These are phyloP conservation scores for Ethmia dodecea DNA, from an alignment of 2,888 invertebrate genomes.

Conservation along the genomic window DNA sequence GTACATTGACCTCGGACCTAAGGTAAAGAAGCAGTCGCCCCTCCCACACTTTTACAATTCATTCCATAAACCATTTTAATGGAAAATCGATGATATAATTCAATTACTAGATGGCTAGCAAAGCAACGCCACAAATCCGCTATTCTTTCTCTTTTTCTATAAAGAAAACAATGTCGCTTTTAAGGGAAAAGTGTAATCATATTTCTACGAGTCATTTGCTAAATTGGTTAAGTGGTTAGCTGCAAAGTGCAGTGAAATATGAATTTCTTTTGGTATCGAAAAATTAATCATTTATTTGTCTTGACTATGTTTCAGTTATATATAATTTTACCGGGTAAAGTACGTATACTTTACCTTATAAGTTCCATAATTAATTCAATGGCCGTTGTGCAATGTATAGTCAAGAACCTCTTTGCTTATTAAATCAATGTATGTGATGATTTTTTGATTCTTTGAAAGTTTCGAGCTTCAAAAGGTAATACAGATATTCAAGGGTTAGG, in stretches of 20 bases:
- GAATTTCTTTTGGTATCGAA: too few species aligned
- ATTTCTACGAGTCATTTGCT: slow-evolving; percentile 60
- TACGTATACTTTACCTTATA: too few species aligned
- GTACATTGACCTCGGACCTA: slow-evolving; percentile 9
- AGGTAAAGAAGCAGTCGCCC: slow-evolving; percentile 42
- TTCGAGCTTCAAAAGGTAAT: too few species aligned
- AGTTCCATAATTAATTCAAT: too few species aligned
- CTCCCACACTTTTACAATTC: slow-evolving; percentile 66
- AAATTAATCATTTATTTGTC: too few species aligned
- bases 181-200: slow-evolving; percentile 46
- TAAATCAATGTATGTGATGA: too few species aligned
- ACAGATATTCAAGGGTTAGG: slow-evolving; percentile 36
- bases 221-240: slow-evolving; percentile 49
- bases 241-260: too few species aligned
- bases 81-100: slow-evolving; percentile 77
- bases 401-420: too few species aligned
- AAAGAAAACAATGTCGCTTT: slow-evolving; percentile 55
- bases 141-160: slow-evolving; percentile 37
- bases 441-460: too few species aligned
- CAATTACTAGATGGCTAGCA: slow-evolving; percentile 58
- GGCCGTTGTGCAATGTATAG: too few species aligned
- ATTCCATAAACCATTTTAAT: slow-evolving; percentile 76
- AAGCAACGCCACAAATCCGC: slow-evolving; percentile 57
- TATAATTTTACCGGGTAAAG: too few species aligned
- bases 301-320: too few species aligned